Base-by-base conservation (phyloP, 2,113 vertebrate species). In the Pungitius pungitius region DNA sequence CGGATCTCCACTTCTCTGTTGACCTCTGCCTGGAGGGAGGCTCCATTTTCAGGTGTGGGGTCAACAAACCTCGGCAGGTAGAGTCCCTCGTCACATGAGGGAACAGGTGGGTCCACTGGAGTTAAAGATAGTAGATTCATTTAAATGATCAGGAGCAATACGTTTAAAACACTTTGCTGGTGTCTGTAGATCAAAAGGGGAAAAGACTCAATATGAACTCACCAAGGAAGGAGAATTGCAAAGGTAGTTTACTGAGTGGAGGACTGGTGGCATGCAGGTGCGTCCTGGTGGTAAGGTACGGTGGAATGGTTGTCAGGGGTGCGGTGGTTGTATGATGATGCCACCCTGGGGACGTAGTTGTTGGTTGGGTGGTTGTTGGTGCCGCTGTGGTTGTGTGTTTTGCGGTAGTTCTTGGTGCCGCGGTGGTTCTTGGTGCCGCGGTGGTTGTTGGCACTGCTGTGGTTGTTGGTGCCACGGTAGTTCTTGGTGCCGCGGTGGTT, bases 191-290 rank as follows among this genome's bases (percentile, higher is more conserved):
- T 45, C 43, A 45, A n/a, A n/a, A n/a, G n/a, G n/a, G n/a, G n/a
- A n/a, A n/a, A n/a, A n/a, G n/a, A 52, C 20, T 3, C 55, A 26
- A 69, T 59, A 7, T 18, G 8, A 26, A 55, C 81, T 84, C 69
- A 92, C 91, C 90, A 9, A 82, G 73, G 0, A 92, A 43, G 39
- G 88, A 73, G 70, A 93, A 93, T 0, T 93, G 92, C 58, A 91
- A 39, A 2, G 92, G 91, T 2, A 90, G 80, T 90, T 84, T 82
- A 61, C 91, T 93, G 42, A 93, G 80, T 15, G 90, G 71, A 18
- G 1, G 0, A 30, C 10, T 20, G 47, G 26, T 26, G 18, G 18
- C 1, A 35, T 35, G 33, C 33, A 4, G 2, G 1, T 45, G 1
- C 20, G 3, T 1, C 33, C 2, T 6, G 0, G 72, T 27, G 35